phyloP scores from a whole-genome alignment of 2,888 invertebrate species.

The Eumerus sabulonum region DNA sequence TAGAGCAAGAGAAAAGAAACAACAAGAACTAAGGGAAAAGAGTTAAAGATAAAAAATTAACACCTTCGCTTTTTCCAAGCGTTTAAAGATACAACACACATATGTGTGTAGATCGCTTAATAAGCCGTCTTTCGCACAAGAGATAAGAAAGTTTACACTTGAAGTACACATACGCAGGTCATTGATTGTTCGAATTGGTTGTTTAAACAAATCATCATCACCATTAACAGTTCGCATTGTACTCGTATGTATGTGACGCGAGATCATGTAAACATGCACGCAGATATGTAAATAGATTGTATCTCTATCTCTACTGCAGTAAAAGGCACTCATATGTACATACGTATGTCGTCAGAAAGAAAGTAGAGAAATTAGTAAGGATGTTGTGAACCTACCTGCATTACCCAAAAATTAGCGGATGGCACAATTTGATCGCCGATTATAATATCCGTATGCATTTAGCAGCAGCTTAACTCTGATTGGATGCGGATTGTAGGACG shows the following conservation, averaged over 20 bases:
- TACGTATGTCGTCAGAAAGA: background rate
- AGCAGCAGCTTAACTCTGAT: slow-evolving; percentile 65
- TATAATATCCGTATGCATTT: slow-evolving; percentile 80
- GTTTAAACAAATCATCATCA: slow-evolving; percentile 38
- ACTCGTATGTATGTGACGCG: background rate
- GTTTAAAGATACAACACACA: slow-evolving; percentile 17
- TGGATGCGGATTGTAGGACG: background rate
- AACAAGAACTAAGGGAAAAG: no score
- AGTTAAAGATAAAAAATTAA: slow-evolving; percentile 31
- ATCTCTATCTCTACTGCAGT: no score
- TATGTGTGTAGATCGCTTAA: background rate
- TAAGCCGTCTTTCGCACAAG: slow-evolving; percentile 24
- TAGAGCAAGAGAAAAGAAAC: slow-evolving; percentile 16
- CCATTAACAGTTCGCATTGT: background rate
- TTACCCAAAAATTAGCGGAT: slow-evolving; percentile 79
- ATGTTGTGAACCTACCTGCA: slow-evolving; percentile 76
- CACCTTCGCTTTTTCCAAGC: slow-evolving; percentile 59
- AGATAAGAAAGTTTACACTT: slow-evolving; percentile 54
- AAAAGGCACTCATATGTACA: no score
- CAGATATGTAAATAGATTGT: background rate
- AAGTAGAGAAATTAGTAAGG: no score
- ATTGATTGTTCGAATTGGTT: slow-evolving; percentile 13
- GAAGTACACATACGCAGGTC: slow-evolving; percentile 36
- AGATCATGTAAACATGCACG: slow-evolving; percentile 4
- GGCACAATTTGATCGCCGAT: slow-evolving; percentile 79